Evolutionary conservation across 2,797 vertebrate species (phyloP).

Genomic region (Chaunax sp.): DNA sequence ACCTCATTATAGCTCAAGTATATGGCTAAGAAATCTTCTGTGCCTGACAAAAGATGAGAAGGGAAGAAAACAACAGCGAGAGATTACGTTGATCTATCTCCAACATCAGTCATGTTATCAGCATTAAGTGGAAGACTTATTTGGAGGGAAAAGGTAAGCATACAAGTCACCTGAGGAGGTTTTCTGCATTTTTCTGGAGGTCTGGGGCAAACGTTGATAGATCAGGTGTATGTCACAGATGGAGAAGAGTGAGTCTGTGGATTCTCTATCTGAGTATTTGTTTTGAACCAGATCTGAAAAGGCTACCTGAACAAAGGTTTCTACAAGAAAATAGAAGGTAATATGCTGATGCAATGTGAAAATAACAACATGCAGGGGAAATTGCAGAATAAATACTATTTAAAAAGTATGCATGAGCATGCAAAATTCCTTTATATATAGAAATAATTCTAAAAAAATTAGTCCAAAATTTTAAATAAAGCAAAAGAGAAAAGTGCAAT

Average conservation of each 20-base stretch:
- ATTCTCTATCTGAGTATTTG: conserved; percentile 45
- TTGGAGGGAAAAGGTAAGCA: conserved; percentile 43
- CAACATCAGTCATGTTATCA: conserved; percentile 4
- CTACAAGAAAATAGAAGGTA: conserved; percentile 14
- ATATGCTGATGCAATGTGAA: conserved; percentile 17
- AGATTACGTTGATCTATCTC: conserved; percentile 53
- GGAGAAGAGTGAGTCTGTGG: conserved; percentile 31
- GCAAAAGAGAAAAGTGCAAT: conserved; percentile 11
- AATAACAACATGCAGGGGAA: conserved; percentile 14
- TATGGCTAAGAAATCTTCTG: conserved; percentile 49
- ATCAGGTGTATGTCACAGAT: conserved; percentile 17
- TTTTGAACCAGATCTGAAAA: conserved; percentile 44
- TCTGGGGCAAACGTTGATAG: conserved; percentile 33
- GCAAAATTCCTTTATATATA: background rate
- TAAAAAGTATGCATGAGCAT: conserved; percentile 8
- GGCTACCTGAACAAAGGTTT: conserved; percentile 28
- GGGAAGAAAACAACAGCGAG: conserved; percentile 41
- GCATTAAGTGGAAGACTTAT: conserved; percentile 4
- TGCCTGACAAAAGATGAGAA: conserved; percentile 55
- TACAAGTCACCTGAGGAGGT: conserved; percentile 64
- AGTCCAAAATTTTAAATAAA: background rate
- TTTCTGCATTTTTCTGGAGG: conserved; percentile 35
- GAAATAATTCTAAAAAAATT: background rate
- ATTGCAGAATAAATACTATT: conserved; percentile 5
- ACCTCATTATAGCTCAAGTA: conserved; percentile 63